A percentile compares a stretch with the other conserved stretches of the same genome.
These are phyloP conservation scores for Drosophila subsilvestris DNA, from an alignment of 2,888 invertebrate species.

Conservation along the genomic window DNA sequence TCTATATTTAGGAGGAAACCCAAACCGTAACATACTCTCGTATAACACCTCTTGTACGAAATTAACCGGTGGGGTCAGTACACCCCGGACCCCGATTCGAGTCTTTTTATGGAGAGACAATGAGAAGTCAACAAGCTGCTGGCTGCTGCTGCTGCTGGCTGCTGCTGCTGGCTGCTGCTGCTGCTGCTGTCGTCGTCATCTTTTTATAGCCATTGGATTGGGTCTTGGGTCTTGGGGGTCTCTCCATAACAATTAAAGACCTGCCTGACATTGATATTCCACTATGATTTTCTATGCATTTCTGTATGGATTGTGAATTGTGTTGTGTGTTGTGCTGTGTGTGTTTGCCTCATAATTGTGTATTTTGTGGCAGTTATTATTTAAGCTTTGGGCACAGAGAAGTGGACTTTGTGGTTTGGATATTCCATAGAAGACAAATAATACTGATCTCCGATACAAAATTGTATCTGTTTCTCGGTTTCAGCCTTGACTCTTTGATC, in stretches of 20 bases:
- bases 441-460: constrained; percentile 33
- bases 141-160: constrained; percentile 2
- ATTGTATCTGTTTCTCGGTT: constrained; percentile 23
- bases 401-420: constrained; percentile 29
- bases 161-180: constrained; percentile 4
- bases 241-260: constrained; percentile 41
- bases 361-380: constrained; percentile 69
- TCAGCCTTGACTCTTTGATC: constrained; percentile 70
- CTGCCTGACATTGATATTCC: constrained; percentile 51
- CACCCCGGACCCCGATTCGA: constrained; percentile 1
- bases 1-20: constrained; percentile 34
- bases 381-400: constrained; percentile 53
- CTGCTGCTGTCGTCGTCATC: constrained; percentile 32
- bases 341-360: constrained; percentile 63
- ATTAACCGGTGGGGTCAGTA: constrained; percentile 37
- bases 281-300: constrained; percentile 69
- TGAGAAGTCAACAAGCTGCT: constrained; percentile 40
- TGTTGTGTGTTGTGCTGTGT: neutral
- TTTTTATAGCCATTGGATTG: constrained; percentile 44
- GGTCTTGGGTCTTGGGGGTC: neutral
- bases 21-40: constrained; percentile 18
- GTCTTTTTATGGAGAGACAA: constrained; percentile 13
- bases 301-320: constrained; percentile 6
- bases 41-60: constrained; percentile 41
- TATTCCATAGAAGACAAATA: constrained; percentile 31